Conservation (phyloP, 2,888 invertebrate genomes). For the Chloroclystis v-ata region DNA sequence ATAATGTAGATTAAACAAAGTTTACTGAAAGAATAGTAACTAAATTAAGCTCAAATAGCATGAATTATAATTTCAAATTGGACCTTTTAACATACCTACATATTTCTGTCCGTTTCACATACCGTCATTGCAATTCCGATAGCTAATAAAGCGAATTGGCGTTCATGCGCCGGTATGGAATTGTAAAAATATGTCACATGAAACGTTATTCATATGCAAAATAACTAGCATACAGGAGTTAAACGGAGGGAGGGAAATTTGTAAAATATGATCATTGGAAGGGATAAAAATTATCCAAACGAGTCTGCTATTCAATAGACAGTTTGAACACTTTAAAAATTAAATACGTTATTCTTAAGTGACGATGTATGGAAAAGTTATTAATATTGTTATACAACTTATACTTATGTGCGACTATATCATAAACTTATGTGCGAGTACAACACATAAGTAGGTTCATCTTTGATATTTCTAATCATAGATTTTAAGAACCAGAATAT, state of each 20-base stretch:
- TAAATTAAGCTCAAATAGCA: too few relatives aligned
- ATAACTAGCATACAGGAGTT: constrained; percentile 57
- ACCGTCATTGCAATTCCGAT: constrained; percentile 21
- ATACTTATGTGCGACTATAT: too few relatives aligned
- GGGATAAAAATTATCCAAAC: constrained; percentile 48
- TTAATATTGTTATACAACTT: too few relatives aligned
- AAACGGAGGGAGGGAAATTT: constrained; percentile 56
- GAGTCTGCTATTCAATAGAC: constrained; percentile 30
- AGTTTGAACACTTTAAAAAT: constrained; percentile 2
- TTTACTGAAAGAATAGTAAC: too few relatives aligned
- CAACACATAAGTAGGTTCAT: too few relatives aligned
- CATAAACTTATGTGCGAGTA: too few relatives aligned
- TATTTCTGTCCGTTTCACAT: background rate
- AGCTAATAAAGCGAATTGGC: constrained; percentile 30
- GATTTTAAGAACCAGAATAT: too few relatives aligned
- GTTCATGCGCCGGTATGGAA: constrained; percentile 39
- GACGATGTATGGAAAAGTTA: too few relatives aligned
- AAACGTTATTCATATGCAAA: constrained; percentile 65
- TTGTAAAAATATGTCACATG: constrained; percentile 52
- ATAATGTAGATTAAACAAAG: too few relatives aligned
- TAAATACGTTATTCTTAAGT: too few relatives aligned
- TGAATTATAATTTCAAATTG: background rate
- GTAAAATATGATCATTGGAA: constrained; percentile 61
- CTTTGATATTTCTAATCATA: too few relatives aligned
- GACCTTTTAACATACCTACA: background rate